phyloP scores from a whole-genome alignment of 1,140 invertebrate genomes.

The Ceratoteleas bidentatus region DNA sequence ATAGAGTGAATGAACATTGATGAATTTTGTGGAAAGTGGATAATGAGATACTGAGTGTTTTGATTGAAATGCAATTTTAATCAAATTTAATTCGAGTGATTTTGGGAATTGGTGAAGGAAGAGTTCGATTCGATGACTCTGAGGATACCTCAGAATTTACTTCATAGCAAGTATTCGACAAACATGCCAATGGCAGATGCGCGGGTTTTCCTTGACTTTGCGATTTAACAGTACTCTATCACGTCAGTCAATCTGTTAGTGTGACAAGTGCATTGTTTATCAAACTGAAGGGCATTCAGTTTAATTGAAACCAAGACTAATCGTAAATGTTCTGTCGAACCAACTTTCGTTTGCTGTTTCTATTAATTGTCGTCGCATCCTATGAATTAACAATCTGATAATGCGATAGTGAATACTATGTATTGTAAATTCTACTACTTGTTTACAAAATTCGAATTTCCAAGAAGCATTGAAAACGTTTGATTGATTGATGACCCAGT shows the following conservation, averaged over 20 bases:
- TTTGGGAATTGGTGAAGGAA: too few relatives aligned
- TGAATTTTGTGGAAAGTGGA: too few relatives aligned
- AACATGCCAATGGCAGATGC: slow-evolving; percentile 14
- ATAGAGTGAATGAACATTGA: too few relatives aligned
- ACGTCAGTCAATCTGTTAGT: slow-evolving; percentile 27
- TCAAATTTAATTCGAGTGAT: too few relatives aligned
- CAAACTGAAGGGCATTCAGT: slow-evolving; percentile 6
- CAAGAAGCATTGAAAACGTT: too few relatives aligned
- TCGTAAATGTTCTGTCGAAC: neutral
- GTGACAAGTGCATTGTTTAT: slow-evolving; percentile 23
- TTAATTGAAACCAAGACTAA: slow-evolving; percentile 17
- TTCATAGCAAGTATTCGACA: slow-evolving; percentile 15
- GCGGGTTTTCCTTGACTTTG: slow-evolving; percentile 25
- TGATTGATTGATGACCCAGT: too few relatives aligned
- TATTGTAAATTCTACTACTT: too few relatives aligned
- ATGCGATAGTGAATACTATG: too few relatives aligned
- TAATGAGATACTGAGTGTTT: neutral
- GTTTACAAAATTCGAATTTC: too few relatives aligned
- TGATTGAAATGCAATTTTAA: neutral
- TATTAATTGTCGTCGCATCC: too few relatives aligned
- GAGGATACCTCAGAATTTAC: slow-evolving; percentile 16
- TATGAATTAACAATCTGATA: too few relatives aligned
- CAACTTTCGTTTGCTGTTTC: slow-evolving; percentile 4
- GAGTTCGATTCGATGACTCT: neutral
- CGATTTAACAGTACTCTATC: slow-evolving; percentile 32